A percentile compares a stretch with the other conserved stretches of the same genome.
These are phyloP conservation scores for Emydura subglobosa DNA, from an alignment of 2,113 vertebrate genomes.

Conservation along the genomic window DNA sequence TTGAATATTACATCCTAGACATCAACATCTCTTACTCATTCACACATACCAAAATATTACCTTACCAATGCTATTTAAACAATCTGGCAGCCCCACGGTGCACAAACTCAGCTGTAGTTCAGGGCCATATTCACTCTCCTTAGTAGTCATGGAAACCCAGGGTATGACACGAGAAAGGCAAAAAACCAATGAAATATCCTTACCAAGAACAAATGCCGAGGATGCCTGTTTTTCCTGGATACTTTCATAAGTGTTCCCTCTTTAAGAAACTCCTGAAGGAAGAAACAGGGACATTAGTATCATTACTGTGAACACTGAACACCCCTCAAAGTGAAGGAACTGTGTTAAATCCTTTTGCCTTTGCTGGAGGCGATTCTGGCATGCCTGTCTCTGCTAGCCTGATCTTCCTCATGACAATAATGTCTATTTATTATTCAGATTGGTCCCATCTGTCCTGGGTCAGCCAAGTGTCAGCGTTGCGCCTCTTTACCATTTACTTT, in stretches of 20 bases:
- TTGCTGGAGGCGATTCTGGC: background rate
- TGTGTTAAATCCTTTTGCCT: background rate
- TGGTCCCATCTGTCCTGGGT: background rate
- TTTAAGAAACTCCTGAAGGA: constrained; percentile 92
- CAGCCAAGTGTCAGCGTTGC: background rate
- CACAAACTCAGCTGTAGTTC: background rate
- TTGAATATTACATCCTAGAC: background rate
- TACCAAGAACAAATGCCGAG: constrained; percentile 97
- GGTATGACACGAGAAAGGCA: background rate
- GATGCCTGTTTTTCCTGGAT: constrained; percentile 88
- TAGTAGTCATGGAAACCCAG: background rate
- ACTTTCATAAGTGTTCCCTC: constrained; percentile 97
- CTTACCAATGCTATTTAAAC: background rate
- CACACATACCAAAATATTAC: background rate
- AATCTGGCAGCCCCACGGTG: background rate
- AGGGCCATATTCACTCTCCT: background rate
- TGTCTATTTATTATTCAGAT: background rate
- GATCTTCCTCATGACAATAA: background rate
- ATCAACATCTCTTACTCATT: background rate
- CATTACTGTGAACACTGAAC: background rate
- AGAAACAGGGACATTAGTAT: constrained; percentile 31
- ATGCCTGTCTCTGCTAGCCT: background rate
- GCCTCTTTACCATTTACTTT: background rate
- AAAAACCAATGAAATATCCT: constrained; percentile 48
- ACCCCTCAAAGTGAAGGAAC: background rate